Percentiles rank a stretch among this genome's conserved stretches.
Conservation (phyloP, 2,888 invertebrate species). For the Drosophila koepferae region DNA sequence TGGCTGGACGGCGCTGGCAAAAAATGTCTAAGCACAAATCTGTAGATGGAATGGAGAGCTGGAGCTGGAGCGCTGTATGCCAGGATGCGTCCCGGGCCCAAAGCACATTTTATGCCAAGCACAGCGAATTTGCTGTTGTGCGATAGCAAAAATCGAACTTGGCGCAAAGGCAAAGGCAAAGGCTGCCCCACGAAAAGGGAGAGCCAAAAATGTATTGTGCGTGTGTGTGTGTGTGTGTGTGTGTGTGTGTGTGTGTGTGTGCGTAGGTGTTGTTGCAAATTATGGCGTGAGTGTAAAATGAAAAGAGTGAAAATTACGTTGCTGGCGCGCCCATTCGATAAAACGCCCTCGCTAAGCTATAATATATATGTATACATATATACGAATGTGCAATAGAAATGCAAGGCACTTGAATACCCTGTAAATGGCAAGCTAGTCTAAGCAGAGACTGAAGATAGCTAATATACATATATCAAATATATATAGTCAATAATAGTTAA, state of each 20-base stretch:
- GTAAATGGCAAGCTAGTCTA: no score
- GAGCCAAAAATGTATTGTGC: conserved; percentile 53
- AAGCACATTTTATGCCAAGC: conserved; percentile 49
- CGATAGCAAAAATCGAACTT: conserved; percentile 24
- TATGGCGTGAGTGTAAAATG: conserved; percentile 25
- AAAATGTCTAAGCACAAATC: conserved; percentile 36
- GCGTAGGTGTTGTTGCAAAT: conserved; percentile 33
- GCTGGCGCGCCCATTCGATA: conserved; percentile 28
- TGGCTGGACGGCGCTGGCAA: conserved; percentile 23
- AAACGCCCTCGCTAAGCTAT: conserved; percentile 9
- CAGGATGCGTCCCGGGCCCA: conserved; percentile 20
- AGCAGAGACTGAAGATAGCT: no score
- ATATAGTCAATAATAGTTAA: no score
- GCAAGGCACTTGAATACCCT: not conserved
- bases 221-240: conserved; percentile 18
- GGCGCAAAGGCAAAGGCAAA: not conserved
- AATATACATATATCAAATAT: no score
- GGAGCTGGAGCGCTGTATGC: not conserved
- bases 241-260: conserved; percentile 15
- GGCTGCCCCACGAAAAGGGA: not conserved
- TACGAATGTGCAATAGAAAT: not conserved
- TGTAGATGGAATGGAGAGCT: not conserved
- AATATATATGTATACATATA: not conserved
- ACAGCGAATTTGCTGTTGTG: conserved; percentile 33
- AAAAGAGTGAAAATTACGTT: conserved; percentile 58